A percentile compares a stretch with the other conserved stretches of the same genome.
Evolutionary conservation across 2,113 vertebrate genomes (phyloP).

Genomic region (Chamaetylas fuelleborni): DNA sequence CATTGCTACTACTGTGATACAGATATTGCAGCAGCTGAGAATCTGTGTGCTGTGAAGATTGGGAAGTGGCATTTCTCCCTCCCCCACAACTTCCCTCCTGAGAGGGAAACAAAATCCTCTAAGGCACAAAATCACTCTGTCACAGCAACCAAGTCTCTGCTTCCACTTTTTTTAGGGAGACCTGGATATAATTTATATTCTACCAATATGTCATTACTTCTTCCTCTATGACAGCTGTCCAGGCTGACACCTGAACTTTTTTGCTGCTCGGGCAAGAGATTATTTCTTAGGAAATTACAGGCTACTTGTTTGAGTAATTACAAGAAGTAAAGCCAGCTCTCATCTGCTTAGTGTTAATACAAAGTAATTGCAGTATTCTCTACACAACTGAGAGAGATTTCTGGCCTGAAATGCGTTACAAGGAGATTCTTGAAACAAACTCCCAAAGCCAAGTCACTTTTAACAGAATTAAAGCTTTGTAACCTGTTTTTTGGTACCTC

Average conservation of each 20-base stretch:
- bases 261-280: background rate
- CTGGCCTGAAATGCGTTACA: background rate
- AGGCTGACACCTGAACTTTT: background rate
- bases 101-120: background rate
- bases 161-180: background rate
- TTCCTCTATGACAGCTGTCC: background rate
- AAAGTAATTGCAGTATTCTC: background rate
- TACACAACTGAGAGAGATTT: background rate
- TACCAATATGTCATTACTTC: background rate
- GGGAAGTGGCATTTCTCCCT: background rate
- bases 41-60: background rate
- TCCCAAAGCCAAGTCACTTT: background rate
- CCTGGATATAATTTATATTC: background rate
- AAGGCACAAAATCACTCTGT: background rate
- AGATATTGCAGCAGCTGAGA: background rate
- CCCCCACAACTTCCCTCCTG: background rate
- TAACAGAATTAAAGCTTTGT: background rate
- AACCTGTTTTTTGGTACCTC: background rate
- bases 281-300: background rate
- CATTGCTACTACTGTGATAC: background rate
- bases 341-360: background rate
- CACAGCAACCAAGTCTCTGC: background rate
- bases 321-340: background rate
- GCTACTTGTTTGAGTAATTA: background rate
- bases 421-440: background rate